Percentiles rank a stretch among this genome's conserved stretches.
These are phyloP conservation scores for Stegodyphus mimosarum DNA, from an alignment of 1,140 invertebrate species.

Conservation along the genomic window DNA sequence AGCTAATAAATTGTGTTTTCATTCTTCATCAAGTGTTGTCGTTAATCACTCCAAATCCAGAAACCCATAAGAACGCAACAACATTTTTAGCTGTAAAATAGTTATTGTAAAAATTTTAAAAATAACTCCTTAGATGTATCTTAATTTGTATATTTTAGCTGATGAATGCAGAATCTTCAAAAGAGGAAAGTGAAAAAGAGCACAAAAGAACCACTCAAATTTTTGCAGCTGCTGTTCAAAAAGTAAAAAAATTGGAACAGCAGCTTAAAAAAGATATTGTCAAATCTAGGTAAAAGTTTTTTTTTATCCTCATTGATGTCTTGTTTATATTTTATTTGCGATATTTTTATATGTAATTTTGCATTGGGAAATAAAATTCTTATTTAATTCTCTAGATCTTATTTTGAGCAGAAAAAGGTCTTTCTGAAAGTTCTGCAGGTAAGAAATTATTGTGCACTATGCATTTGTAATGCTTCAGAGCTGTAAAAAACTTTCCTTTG, in stretches of 20 bases:
- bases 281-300: constrained; percentile 73
- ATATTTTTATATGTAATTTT: not conserved
- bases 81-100: constrained; percentile 12
- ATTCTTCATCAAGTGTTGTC: too few relatives aligned
- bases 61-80: too few relatives aligned
- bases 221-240: constrained; percentile 63
- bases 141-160: constrained; percentile 74
- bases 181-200: constrained; percentile 85
- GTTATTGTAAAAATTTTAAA: not conserved
- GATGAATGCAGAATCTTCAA: constrained; percentile 91
- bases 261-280: constrained; percentile 80
- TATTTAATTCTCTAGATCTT: constrained; percentile 67
- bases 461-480: not conserved
- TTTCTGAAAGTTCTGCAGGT: constrained; percentile 69
- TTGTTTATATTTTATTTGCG: not conserved
- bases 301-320: not conserved
- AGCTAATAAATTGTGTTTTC: too few relatives aligned
- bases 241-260: constrained; percentile 79
- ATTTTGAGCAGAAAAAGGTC: constrained; percentile 71
- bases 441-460: constrained; percentile 48
- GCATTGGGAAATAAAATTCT: too few relatives aligned
- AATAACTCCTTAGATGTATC: not conserved
- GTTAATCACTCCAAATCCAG: too few relatives aligned
- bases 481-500: not conserved
- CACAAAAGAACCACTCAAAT: constrained; percentile 79